A percentile compares a stretch with the other conserved stretches of the same genome.
phyloP scores from a whole-genome alignment of 2,888 invertebrate species.

The Crossocerus cetratus region DNA sequence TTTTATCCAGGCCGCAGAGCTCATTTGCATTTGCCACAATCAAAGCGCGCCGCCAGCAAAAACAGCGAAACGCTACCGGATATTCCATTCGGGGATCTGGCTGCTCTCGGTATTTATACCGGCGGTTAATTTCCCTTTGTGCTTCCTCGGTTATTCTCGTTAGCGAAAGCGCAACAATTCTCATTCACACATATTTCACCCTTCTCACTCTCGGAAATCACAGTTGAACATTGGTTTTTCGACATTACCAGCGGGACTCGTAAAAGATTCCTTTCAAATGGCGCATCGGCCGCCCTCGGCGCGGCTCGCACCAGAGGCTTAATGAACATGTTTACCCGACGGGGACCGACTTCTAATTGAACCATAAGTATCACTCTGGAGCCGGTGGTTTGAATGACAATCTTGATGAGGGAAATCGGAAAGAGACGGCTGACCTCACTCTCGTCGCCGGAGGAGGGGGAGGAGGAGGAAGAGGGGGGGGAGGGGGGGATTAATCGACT shows the following conservation, averaged over 20 bases:
- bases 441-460: neutral
- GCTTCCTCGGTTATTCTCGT: slow-evolving; percentile 27
- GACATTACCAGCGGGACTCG: slow-evolving; percentile 53
- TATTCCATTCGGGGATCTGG: no score
- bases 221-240: slow-evolving; percentile 61
- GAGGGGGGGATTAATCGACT: neutral
- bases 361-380: slow-evolving; percentile 14
- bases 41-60: no score
- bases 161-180: slow-evolving; percentile 43
- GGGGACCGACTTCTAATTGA: slow-evolving; percentile 27
- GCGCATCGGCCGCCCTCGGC: slow-evolving; percentile 14
- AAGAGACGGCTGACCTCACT: neutral
- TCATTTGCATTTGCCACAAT: no score
- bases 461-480: no score
- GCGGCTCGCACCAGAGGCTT: slow-evolving; percentile 3
- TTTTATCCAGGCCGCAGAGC: no score
- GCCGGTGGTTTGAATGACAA: no score
- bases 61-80: no score
- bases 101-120: no score
- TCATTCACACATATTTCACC: slow-evolving; percentile 38
- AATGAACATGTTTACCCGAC: slow-evolving; percentile 13
- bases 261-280: slow-evolving; percentile 34
- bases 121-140: no score
- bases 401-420: neutral
- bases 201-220: slow-evolving; percentile 60